Evolutionary conservation across 2,888 invertebrate genomes (phyloP), one percentile per base, ranked within the genome.

Genomic region (Seladonia tumulorum): DNA sequence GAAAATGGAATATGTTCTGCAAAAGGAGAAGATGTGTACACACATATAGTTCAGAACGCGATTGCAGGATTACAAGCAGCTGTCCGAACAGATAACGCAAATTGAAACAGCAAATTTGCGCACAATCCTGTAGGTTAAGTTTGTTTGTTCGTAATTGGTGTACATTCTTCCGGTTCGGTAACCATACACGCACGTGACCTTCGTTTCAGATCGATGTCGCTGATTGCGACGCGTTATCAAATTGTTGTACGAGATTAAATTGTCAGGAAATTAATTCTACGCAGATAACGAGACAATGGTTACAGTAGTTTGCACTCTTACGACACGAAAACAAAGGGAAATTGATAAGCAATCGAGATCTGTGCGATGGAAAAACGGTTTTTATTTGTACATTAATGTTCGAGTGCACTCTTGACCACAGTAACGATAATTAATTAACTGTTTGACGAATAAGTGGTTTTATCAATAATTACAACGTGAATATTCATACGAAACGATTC

Each of bases 221-320:
- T 29, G 47, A 53, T 47, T 35, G 18, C 5, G 12, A 25, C 10
- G 18, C 18, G 42, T 53, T 77, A 57, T 77, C 70, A 22, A 49
- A 42, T 53, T 77, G 18, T 39, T 14, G 10, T 42, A 7, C n/a
- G 77, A 70, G 77, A 77, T 77, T 70, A 70, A 42, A 53, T 8
- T 53, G n/a, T 77, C 25, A 53, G 18, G 60, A 18, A 63, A n/a
- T 18, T 12, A 25, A 75, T 49, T 4, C 49, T 7, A 16, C 29
- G n/a, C 1, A 47, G 45, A 68, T 47, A 49, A 68, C 49, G 25
- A 14, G 35, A 35, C 66, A 22, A 70, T 22, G n/a, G 42, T 14
- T n/a, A 70, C 39, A 10, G n/a, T 70, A 42, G n/a, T n/a, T n/a
- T 18, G 39, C n/a, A 42, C 42, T 10, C 42, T 2, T 22, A 70